Evolutionary conservation across 1,140 invertebrate genomes (phyloP), one percentile per base, ranked within the genome.

Genomic region (Drosophila ambigua): DNA sequence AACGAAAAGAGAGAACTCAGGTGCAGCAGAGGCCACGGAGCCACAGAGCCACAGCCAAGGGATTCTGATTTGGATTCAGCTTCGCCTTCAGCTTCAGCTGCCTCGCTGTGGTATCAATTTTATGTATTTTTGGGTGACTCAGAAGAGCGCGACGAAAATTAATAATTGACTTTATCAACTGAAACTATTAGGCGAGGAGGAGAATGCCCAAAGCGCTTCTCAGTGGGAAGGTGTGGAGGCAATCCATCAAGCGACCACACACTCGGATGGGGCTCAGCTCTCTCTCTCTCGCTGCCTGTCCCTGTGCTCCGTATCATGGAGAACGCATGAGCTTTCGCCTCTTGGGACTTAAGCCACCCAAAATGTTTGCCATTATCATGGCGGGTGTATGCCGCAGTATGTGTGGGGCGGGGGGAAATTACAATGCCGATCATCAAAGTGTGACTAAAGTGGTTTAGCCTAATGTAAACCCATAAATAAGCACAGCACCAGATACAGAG

Each of bases 391-490:
- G 15, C 9, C 3, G 5, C 13, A 8, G 8, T 9, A 9, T 35
- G 31, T 7, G 16, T 49, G 16, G 43, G 45, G 20, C 24, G 20
- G 20, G 20, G 45, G 24, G 39, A 65, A 73, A 79, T 68, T 74
- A 84, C 83, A 87, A 88, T 87, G 83, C 79, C 78, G 83, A 88
- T 89, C 73, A 90, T 89, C 84, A 90, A 90, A 90, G 88, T 90
- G 88, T 90, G 88, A 90, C 88, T 90, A 90, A 90, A 90, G 77
- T 90, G 88, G 88, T 90, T 90, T 90, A 90, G 88, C 88, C 88
- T 90, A 90, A 90, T 90, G 88, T 90, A 90, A 90, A 88, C 83
- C 88, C 88, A 90, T 90, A 90, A 90, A 90, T 90, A 89, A 79
- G 67, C 65, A 53, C 65, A 53, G 60, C 35, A 57, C 62, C 72